Conservation (phyloP, 1,140 invertebrate species). For the Rhizoglyphus robini region DNA sequence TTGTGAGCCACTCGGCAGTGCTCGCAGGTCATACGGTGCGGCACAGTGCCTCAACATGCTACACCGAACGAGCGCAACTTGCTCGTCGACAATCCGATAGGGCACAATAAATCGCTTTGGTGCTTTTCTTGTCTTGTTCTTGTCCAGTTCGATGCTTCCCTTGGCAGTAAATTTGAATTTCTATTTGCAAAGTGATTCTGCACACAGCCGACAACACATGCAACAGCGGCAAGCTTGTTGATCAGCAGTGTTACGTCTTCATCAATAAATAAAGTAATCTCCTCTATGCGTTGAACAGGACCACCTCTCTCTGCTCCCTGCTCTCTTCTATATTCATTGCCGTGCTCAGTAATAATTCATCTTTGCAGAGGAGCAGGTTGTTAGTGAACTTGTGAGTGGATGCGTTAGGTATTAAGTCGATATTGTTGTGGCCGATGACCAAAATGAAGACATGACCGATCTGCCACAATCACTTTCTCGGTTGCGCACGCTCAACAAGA, state of each 20-base stretch:
- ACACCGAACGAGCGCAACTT: background rate
- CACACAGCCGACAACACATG: background rate
- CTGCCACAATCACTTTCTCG: no score
- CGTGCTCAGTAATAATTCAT: background rate
- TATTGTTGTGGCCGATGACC: no score
- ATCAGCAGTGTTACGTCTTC: background rate
- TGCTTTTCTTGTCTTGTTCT: background rate
- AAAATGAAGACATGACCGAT: no score
- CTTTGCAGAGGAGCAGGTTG: no score
- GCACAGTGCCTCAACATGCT: no score
- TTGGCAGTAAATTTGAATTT: background rate
- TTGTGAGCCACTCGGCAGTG: conserved; percentile 8
- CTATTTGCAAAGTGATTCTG: background rate
- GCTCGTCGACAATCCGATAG: background rate
- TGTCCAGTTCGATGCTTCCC: no score
- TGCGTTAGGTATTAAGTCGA: no score
- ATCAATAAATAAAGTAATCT: conserved; percentile 12
- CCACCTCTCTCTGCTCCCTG: background rate
- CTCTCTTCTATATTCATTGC: background rate
- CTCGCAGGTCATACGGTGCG: no score
- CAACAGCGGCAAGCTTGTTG: background rate
- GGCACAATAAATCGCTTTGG: conserved; percentile 17
- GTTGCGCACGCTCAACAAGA: no score
- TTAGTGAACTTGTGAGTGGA: no score
- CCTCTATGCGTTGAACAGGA: background rate